Base-by-base conservation (phyloP, 2,113 vertebrate species). In the Rousettus leschenaultii region DNA sequence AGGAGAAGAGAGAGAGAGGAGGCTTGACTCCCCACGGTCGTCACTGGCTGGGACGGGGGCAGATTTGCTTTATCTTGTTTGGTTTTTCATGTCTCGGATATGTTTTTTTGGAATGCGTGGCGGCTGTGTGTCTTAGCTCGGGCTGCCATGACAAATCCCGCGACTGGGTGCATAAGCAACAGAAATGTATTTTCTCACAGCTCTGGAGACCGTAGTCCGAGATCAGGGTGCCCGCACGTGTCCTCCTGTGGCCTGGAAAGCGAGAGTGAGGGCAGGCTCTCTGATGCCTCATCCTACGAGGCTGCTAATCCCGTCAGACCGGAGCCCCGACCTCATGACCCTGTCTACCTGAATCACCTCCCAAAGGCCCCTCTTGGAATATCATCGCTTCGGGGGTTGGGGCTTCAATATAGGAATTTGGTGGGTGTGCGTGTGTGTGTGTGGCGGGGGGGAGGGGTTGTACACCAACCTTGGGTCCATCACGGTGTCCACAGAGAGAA, bases 271-370 rank as follows among this genome's bases (percentile, higher is more conserved):
- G 2, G 4, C 28, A 43, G 4, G 55, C 6, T 59, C 30, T 43
- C 88, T 19, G 59, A 30, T 33, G 78, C 22, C 48, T 53, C 48
- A 24, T 85, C 43, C 26, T 33, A 7, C 1, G 59, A 78, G 73
- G n/a, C 80, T 63, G 18, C 26, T 14, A 48, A 91, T 61, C 43
- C n/a, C n/a, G 22, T 85, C 28, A 4, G 33, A 30, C 33, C 19
- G 3, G 21, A 33, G 51, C n/a, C 40, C 43, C 26, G n/a, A 21
- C 22, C 57, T 53, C 21, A 2, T 26, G 21, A 24, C 43, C 33
- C 15, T 1, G 2, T 8, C 22, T n/a, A 16, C 43, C 53, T 6
- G 2, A 0, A 15, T 43, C 21, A n/a, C 55, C n/a, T 82, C 57
- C 85, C 66, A 40, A 38, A 82, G 63, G 65, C 84, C 65, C 14